These are phyloP conservation scores for Octonoba sinensis DNA, from an alignment of 2,888 invertebrate genomes.

Conservation along the genomic window DNA sequence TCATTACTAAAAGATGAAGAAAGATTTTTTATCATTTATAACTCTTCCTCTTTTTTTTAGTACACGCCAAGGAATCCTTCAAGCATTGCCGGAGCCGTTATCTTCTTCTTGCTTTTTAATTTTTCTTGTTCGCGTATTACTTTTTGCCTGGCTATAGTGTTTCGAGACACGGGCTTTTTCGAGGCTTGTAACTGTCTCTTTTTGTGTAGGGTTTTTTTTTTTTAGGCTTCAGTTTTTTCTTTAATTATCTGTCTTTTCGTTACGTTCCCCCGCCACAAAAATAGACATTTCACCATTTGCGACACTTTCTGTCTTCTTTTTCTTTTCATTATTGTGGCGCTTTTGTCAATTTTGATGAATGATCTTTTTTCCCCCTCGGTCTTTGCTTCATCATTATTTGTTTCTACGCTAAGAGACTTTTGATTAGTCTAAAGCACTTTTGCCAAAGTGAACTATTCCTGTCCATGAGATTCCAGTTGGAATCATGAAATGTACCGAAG, in stretches of 20 bases:
- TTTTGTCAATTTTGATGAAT: slow-evolving; percentile 22
- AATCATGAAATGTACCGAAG: too few relatives aligned
- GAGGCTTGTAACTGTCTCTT: slow-evolving; percentile 27
- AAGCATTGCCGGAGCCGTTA: too few relatives aligned
- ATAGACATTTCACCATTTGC: slow-evolving; percentile 14
- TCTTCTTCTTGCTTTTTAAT: too few relatives aligned
- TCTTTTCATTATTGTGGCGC: slow-evolving; percentile 9
- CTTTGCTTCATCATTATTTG: too few relatives aligned
- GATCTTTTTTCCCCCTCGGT: background rate
- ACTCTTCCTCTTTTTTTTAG: too few relatives aligned
- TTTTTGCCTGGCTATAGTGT: slow-evolving; percentile 8
- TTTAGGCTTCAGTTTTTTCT: slow-evolving; percentile 16
- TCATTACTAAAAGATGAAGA: too few relatives aligned
- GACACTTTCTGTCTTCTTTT: background rate
- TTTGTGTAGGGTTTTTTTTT: slow-evolving; percentile 20
- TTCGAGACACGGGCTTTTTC: background rate
- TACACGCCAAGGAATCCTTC: too few relatives aligned
- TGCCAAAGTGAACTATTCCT: too few relatives aligned
- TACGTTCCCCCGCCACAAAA: slow-evolving; percentile 23
- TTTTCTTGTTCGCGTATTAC: background rate
- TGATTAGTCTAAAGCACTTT: too few relatives aligned
- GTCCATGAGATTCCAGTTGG: too few relatives aligned
- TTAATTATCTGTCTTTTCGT: slow-evolving; percentile 51
- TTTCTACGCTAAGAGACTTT: too few relatives aligned
- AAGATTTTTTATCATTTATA: too few relatives aligned